phyloP scores from a whole-genome alignment of 2,888 invertebrate species.

The Ernsta delagoae region DNA sequence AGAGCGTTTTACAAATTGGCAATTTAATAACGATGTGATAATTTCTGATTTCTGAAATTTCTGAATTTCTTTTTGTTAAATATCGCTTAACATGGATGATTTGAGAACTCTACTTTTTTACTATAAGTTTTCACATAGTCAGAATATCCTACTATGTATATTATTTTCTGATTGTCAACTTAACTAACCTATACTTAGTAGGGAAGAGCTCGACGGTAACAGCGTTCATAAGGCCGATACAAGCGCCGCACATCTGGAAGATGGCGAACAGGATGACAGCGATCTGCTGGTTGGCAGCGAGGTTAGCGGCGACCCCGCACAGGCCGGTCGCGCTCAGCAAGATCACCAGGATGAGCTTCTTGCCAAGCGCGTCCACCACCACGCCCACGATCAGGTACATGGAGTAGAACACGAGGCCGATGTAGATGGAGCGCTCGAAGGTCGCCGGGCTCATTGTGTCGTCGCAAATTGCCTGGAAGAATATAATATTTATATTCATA shows the following conservation, averaged over 20 bases:
- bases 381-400: constrained; percentile 87
- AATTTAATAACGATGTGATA: too few relatives aligned
- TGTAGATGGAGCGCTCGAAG: constrained; percentile 87
- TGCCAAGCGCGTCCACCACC: constrained; percentile 80
- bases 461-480: constrained; percentile 67
- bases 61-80: too few relatives aligned
- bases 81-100: too few relatives aligned
- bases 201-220: constrained; percentile 85
- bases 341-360: constrained; percentile 83
- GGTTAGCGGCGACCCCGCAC: constrained; percentile 85
- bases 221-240: constrained; percentile 84
- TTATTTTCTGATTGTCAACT: too few relatives aligned
- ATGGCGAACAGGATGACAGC: constrained; percentile 85
- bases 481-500: too few relatives aligned
- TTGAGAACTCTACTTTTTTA: too few relatives aligned
- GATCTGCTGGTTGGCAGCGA: constrained; percentile 82
- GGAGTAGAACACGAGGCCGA: constrained; percentile 87
- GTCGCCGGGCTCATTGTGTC: constrained; percentile 85
- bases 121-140: too few relatives aligned
- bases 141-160: too few relatives aligned
- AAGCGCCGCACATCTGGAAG: constrained; percentile 83
- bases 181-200: constrained; percentile 75
- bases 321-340: constrained; percentile 79
- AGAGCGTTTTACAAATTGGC: too few relatives aligned
- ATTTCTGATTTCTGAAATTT: too few relatives aligned